Conservation (phyloP, 2,113 vertebrate genomes). For the Hymenochirus boettgeri region DNA sequence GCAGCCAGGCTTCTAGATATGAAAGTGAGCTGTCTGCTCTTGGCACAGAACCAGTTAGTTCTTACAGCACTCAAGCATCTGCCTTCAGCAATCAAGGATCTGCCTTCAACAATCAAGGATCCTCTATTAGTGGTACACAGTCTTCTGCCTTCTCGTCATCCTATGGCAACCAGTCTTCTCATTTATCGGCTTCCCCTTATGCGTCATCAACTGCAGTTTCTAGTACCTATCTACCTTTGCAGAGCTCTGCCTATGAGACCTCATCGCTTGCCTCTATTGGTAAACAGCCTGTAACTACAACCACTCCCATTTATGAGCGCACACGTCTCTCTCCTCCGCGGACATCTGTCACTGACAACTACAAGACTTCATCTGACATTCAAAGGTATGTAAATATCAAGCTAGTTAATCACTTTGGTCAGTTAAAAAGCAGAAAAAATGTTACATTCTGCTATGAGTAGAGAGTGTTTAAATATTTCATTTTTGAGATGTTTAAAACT, state of each 20-base stretch:
- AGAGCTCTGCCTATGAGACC: slow-evolving; percentile 57
- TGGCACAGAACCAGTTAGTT: slow-evolving; percentile 63
- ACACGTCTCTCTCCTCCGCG: slow-evolving; percentile 69
- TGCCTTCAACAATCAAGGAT: slow-evolving; percentile 63
- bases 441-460: too few species aligned
- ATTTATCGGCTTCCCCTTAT: slow-evolving; percentile 48
- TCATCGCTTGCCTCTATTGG: slow-evolving; percentile 51
- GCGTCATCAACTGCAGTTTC: slow-evolving; percentile 53
- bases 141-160: slow-evolving; percentile 62
- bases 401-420: too few species aligned
- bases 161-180: slow-evolving; percentile 62
- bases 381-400: slow-evolving; percentile 71
- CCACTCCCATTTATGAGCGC: slow-evolving; percentile 66
- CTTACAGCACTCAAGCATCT: slow-evolving; percentile 60
- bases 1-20: slow-evolving; percentile 59
- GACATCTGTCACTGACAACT: slow-evolving; percentile 62
- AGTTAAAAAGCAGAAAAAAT: too few species aligned
- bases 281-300: slow-evolving; percentile 47
- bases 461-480: too few species aligned
- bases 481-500: too few species aligned
- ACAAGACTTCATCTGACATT: slow-evolving; percentile 60
- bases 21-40: slow-evolving; percentile 53
- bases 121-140: slow-evolving; percentile 66
- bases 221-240: slow-evolving; percentile 38
- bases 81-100: slow-evolving; percentile 59